Percentiles rank a stretch among this genome's conserved stretches.
phyloP scores from a whole-genome alignment of 2,888 invertebrate species.

The Zelleria hepariella region DNA sequence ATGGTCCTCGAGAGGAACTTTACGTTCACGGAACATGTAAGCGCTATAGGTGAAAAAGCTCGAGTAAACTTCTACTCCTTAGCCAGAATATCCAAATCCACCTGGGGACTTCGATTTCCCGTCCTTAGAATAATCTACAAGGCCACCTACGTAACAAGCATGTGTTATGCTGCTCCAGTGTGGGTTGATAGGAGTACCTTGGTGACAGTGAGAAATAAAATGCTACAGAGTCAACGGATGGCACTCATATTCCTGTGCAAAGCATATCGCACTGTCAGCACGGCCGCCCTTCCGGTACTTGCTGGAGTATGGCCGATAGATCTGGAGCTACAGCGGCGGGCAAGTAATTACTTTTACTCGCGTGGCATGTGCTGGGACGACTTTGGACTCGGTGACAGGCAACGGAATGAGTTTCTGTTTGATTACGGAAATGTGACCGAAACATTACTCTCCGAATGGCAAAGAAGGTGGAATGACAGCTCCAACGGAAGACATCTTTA shows the following conservation, averaged over 20 bases:
- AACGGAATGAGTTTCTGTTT: too few relatives aligned
- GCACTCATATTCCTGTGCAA: conserved; percentile 18
- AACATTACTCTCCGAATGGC: too few relatives aligned
- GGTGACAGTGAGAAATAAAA: background rate
- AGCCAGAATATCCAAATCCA: background rate
- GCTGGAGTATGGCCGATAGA: conserved; percentile 22
- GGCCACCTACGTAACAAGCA: background rate
- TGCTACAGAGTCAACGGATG: conserved; percentile 15
- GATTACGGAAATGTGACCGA: too few relatives aligned
- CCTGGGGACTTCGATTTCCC: background rate
- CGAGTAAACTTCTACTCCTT: background rate
- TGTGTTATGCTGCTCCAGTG: background rate
- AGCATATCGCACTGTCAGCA: conserved; percentile 21
- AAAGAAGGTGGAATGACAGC: too few relatives aligned
- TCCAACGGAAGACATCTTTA: too few relatives aligned
- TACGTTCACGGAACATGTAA: background rate
- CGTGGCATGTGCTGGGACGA: background rate
- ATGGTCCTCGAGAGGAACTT: background rate
- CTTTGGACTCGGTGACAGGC: background rate
- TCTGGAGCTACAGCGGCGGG: conserved; percentile 7
- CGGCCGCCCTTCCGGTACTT: conserved; percentile 19
- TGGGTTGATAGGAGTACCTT: background rate
- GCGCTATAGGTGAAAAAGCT: background rate
- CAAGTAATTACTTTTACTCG: background rate
- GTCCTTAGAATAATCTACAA: background rate